Percentiles rank a stretch among this genome's conserved stretches.
phyloP scores from a whole-genome alignment of 2,888 invertebrate genomes.

The Melinaea marsaeus region DNA sequence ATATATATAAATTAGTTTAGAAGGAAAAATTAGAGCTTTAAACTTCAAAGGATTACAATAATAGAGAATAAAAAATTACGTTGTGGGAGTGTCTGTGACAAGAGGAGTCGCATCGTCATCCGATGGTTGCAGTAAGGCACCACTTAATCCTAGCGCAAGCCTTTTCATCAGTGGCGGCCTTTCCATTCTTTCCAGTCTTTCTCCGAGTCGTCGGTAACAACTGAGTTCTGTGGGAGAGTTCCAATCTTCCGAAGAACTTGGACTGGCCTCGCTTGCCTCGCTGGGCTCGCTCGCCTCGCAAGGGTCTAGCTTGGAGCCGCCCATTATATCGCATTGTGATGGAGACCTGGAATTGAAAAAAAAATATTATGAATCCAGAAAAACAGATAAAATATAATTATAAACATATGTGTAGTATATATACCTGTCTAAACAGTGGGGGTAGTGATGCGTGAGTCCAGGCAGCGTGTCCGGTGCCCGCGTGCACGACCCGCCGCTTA shows the following conservation, averaged over 20 bases:
- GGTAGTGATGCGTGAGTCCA: slow-evolving; percentile 81
- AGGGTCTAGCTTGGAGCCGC: slow-evolving; percentile 41
- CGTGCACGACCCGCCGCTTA: slow-evolving; percentile 60
- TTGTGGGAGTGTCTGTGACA: slow-evolving; percentile 81
- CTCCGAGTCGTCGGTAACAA: slow-evolving; percentile 88
- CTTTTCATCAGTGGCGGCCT: slow-evolving; percentile 89
- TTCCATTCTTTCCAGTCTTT: slow-evolving; percentile 78
- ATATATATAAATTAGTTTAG: background rate
- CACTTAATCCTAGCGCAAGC: slow-evolving; percentile 86
- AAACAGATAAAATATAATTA: background rate
- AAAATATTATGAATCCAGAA: background rate
- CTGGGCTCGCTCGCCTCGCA: slow-evolving; percentile 57
- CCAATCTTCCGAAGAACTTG: slow-evolving; percentile 90
- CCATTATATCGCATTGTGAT: slow-evolving; percentile 65
- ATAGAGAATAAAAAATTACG: slow-evolving; percentile 46
- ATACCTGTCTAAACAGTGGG: slow-evolving; percentile 60
- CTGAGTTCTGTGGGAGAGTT: slow-evolving; percentile 92
- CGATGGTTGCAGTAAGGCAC: slow-evolving; percentile 66
- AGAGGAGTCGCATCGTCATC: slow-evolving; percentile 86
- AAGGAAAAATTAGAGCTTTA: no score
- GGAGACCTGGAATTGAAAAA: slow-evolving; percentile 50
- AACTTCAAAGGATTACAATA: background rate
- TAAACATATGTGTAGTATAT: background rate
- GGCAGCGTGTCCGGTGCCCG: slow-evolving; percentile 82
- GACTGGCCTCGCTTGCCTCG: slow-evolving; percentile 64